Base-by-base conservation (phyloP, 2,888 invertebrate genomes). In the Eucriotettix oculatus region DNA sequence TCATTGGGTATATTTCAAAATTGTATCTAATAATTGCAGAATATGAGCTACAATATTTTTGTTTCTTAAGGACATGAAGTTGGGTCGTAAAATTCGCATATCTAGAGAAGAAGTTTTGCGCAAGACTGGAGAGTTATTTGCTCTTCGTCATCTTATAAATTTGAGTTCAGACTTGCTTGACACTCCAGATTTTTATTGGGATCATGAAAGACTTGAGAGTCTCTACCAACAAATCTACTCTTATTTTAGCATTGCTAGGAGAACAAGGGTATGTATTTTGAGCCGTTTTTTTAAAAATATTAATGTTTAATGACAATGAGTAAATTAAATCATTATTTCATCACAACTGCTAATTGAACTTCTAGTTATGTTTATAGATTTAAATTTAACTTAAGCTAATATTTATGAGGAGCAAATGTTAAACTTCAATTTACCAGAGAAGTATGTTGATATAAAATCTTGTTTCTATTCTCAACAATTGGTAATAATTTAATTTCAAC, bases 121-220 rank as follows among this genome's bases (percentile, higher is more conserved):
- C 43, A 89, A 87, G 71, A 86, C 87, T 57, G 96, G 96, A 0
- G 90, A 95, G 77, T 72, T 96, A 17, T 93, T 93, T 71, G 87
- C 90, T 0, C 76, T 96, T 42, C 80, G 94, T 9, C 95, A 96
- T 74, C 80, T 86, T 17, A 85, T 98, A 59, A 98, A 94, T 74
- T 78, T 98, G 65, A 91, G 93, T 66, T 96, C 96, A 0, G 96
- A 97, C 73, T 76, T 97, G 54, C 76, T 97, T 65, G 96, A 96
- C 72, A 92, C 92, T 0, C 96, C 97, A 0, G 98, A 98, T 75
- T 95, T 96, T 75, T 98, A 98, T 75, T 98, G 98, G 98, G 97
- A 98, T 69, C 82, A 93, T 59, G 93, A 95, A 67, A 81, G 88
- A 59, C 76, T 97, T 42, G 97, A 97, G 75, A 76, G 75, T 1